Base-by-base conservation (phyloP, 2,888 invertebrate species). In the Acleris cristana region DNA sequence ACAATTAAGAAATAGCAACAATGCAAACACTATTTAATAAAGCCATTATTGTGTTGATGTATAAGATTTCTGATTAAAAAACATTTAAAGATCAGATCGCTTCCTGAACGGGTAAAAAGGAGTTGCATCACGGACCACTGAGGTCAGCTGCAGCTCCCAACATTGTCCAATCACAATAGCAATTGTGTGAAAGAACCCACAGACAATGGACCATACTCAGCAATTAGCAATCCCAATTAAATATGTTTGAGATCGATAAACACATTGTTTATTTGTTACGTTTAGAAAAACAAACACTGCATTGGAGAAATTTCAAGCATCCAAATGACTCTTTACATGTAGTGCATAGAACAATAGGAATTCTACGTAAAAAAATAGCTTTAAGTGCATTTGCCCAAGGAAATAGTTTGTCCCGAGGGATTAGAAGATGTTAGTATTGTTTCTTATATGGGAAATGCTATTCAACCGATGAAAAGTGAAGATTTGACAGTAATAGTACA, bases 101-200 rank as follows among this genome's bases (percentile, higher is more conserved):
- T 78, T 77, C 75, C 75, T 73, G 70, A 64, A 71, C 69, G 74
- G 75, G 76, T 79, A 79, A 84, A 83, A 81, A 83, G 76, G 78
- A 78, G 76, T 87, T 87, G 84, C 86, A 82, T 84, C 85, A 86
- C 76, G 72, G 82, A 81, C 80, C 84, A 80, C 79, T 84, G 85
- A 87, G 91, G 92, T 89, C 90, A 87, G 78, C 85, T 91, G 90
- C 90, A 86, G 79, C 86, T 92, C 92, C 87, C 92, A 92, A 92
- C 89, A 91, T 91, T 90, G 90, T 91, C 79, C 83, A 72, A 79
- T 81, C 76, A 92, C 92, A 92, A 92, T 90, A 82, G 89, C 88
- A 86, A 91, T 92, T 92, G 92, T 91, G 88, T 84, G 88, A 90
- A 88, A 84, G 81, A 77, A 69, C 76, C 70, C 40, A 40, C 40